Conservation (phyloP, 2,888 invertebrate species). For the Trimorus sp. region DNA sequence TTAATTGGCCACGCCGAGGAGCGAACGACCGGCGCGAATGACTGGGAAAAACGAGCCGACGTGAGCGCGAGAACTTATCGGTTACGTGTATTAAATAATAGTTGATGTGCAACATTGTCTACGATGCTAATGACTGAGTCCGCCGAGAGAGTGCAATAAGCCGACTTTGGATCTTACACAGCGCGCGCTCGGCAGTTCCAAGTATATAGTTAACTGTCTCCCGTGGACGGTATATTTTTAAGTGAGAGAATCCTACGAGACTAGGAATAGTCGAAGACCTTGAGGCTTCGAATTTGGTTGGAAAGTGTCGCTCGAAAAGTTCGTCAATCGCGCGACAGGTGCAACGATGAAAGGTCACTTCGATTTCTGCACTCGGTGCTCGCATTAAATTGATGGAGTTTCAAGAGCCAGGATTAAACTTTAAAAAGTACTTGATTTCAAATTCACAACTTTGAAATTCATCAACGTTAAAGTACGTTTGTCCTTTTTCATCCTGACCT, state of each 20-base stretch:
- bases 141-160: constrained; percentile 67
- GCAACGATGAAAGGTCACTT: no score
- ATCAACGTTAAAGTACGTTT: no score
- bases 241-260: constrained; percentile 44
- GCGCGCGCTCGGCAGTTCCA: constrained; percentile 62
- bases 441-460: no score
- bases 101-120: constrained; percentile 70
- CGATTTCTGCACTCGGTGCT: no score
- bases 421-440: no score
- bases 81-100: constrained; percentile 65
- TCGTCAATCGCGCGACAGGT: no score
- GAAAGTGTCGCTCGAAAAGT: background rate
- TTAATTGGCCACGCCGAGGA: no score
- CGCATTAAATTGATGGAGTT: no score
- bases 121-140: constrained; percentile 71
- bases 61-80: constrained; percentile 20
- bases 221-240: constrained; percentile 29
- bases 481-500: no score
- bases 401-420: no score
- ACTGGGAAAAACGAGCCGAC: no score
- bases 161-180: constrained; percentile 72
- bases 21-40: no score
- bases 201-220: constrained; percentile 56
- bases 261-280: constrained; percentile 34
- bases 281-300: constrained; percentile 23